A percentile compares a stretch with the other conserved stretches of the same genome.
Evolutionary conservation across 2,888 invertebrate species (phyloP).

Genomic region (Trichopoda pennipes): DNA sequence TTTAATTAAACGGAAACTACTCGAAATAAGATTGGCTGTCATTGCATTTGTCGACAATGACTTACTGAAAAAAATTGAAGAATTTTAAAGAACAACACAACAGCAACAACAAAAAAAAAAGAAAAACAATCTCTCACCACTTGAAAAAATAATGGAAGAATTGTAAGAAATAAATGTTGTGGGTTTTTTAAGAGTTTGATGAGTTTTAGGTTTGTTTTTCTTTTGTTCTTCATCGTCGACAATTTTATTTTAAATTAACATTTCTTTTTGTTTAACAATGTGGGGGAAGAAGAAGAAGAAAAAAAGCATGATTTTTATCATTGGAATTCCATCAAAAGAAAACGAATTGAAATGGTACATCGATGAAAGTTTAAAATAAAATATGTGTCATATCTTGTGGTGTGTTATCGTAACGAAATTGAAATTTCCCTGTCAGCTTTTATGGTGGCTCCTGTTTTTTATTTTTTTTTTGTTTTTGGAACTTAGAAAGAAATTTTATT

Average conservation of each 20-base stretch:
- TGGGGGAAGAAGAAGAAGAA: neutral
- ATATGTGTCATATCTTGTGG: constrained; percentile 44
- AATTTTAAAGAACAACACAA: no score
- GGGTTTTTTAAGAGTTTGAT: constrained; percentile 42
- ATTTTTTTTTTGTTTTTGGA: no score
- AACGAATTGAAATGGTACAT: constrained; percentile 28
- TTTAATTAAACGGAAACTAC: constrained; percentile 64
- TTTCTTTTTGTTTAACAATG: constrained; percentile 52
- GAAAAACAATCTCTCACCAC: constrained; percentile 31
- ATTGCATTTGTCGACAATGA: constrained; percentile 50
- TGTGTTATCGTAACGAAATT: constrained; percentile 4
- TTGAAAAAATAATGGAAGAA: constrained; percentile 53
- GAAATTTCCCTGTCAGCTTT: constrained; percentile 10
- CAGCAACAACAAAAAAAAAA: constrained; percentile 8
- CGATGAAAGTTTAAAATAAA: constrained; percentile 15
- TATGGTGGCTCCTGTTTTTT: neutral
- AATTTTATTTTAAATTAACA: constrained; percentile 56
- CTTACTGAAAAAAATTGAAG: constrained; percentile 22
- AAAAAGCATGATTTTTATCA: constrained; percentile 30
- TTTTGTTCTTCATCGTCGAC: neutral
- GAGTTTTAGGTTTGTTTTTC: constrained; percentile 38
- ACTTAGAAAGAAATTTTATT: neutral
- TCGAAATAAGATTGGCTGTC: constrained; percentile 60
- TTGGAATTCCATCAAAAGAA: constrained; percentile 47
- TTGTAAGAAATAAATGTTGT: constrained; percentile 32